These are phyloP conservation scores for Drosophila robusta DNA, from an alignment of 2,888 invertebrate species.

Conservation along the genomic window DNA sequence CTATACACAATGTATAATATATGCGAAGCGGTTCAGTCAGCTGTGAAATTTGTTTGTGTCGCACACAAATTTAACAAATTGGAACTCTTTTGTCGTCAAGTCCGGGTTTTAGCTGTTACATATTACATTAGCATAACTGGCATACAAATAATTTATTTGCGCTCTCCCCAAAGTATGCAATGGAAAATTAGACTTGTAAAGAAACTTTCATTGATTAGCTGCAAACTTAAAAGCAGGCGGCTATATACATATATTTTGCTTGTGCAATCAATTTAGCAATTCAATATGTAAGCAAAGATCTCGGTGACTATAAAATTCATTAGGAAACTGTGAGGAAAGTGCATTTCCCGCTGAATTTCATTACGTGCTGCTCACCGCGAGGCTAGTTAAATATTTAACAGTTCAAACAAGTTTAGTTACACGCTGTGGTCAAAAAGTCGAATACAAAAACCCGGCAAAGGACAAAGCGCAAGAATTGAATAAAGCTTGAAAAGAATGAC, in stretches of 20 bases:
- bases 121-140: neutral
- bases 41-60: slow-evolving; percentile 64
- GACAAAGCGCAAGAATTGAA: slow-evolving; percentile 28
- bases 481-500: slow-evolving; percentile 7
- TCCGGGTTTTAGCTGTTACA: slow-evolving; percentile 5
- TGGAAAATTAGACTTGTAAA: neutral
- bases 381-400: slow-evolving; percentile 74
- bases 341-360: slow-evolving; percentile 60
- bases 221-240: neutral
- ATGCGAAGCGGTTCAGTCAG: slow-evolving; percentile 54
- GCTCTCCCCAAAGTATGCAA: neutral
- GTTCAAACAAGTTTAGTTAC: slow-evolving; percentile 63
- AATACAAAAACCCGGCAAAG: slow-evolving; percentile 10
- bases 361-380: slow-evolving; percentile 55
- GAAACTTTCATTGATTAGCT: slow-evolving; percentile 29
- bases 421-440: slow-evolving; percentile 51
- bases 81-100: neutral
- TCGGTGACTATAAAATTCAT: slow-evolving; percentile 68
- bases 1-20: neutral
- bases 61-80: slow-evolving; percentile 16
- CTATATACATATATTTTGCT: slow-evolving; percentile 1
- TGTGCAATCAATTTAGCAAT: slow-evolving; percentile 47
- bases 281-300: slow-evolving; percentile 34
- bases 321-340: slow-evolving; percentile 58
- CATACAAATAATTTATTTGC: neutral